Base-by-base conservation (phyloP, 2,113 vertebrate genomes). In the Phalacrocorax brasilianus region DNA sequence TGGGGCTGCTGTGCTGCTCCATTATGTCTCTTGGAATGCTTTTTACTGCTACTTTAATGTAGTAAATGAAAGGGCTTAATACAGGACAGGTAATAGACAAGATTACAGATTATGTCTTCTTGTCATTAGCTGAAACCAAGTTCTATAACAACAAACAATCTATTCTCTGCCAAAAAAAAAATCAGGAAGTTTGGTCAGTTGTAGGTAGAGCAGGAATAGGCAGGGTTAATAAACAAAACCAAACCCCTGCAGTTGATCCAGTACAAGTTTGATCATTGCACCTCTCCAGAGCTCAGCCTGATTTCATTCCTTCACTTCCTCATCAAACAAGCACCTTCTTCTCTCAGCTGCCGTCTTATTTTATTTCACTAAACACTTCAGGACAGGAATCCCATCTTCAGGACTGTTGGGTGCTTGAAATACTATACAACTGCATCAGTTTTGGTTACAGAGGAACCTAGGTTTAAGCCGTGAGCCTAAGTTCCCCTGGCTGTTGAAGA, bases 31-130 rank as follows among this genome's bases (percentile, higher is more conserved):
- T 30, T 95, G 93, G 95, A 97, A 98, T 96, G 97, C 89, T 96
- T 94, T 96, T 97, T 97, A 89, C 95, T 91, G 16, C 91, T 55
- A 47, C 85, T 91, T 95, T 72, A 58, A 77, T 22, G 74, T 22
- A 82, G 85, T 96, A 97, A 97, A 96, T 96, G 90, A 94, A 91
- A 96, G 96, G 97, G 94, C 94, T 91, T 90, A 70, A 85, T 80
- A 9, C 75, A 67, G 73, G 53, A 91, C 56, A 82, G 76, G 75
- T 83, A 55, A 70, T 42, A 95, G 93, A 85, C 88, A 83, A 93
- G 94, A 91, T 85, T 91, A 89, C n/a, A 93, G 91, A 96, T 87
- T 63, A 13, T 83, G 85, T 94, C 97, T 77, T 75, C 93, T 94
- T 96, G 95, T 96, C 94, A 90, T 94, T 93, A 97, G 76, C 63